Percentiles rank a stretch among this genome's conserved stretches.
phyloP scores from a whole-genome alignment of 2,888 invertebrate genomes.

The Nephrotoma guestfalica region DNA sequence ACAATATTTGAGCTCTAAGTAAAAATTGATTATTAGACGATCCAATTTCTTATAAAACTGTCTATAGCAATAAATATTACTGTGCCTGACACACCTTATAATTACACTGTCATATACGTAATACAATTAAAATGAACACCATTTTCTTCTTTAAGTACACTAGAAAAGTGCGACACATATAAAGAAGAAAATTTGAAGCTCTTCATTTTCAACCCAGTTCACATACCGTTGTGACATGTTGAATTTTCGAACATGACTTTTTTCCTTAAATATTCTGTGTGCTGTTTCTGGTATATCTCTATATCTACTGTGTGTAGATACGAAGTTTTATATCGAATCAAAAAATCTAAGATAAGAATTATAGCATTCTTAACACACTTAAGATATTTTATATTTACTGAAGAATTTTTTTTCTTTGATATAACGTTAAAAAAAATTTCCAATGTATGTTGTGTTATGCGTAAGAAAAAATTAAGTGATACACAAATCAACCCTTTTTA shows the following conservation, averaged over 20 bases:
- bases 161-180: not conserved
- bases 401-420: not conserved
- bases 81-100: not conserved
- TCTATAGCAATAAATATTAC: too few relatives aligned
- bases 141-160: not conserved
- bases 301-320: not conserved
- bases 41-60: too few relatives aligned
- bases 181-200: not conserved
- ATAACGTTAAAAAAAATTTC: not conserved
- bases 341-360: not conserved
- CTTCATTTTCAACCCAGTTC: not conserved
- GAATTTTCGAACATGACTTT: not conserved
- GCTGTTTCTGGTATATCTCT: not conserved
- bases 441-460: not conserved
- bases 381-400: not conserved
- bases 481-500: not conserved
- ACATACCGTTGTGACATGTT: not conserved
- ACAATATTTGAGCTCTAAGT: too few relatives aligned
- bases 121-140: not conserved
- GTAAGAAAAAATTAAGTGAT: not conserved
- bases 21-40: too few relatives aligned
- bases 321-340: not conserved
- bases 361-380: not conserved
- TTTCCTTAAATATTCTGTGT: not conserved
- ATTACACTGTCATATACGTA: not conserved